phyloP scores from a whole-genome alignment of 30 jellyfish, hydroid and myxozoan genomes.

The Hydra vulgaris region DNA sequence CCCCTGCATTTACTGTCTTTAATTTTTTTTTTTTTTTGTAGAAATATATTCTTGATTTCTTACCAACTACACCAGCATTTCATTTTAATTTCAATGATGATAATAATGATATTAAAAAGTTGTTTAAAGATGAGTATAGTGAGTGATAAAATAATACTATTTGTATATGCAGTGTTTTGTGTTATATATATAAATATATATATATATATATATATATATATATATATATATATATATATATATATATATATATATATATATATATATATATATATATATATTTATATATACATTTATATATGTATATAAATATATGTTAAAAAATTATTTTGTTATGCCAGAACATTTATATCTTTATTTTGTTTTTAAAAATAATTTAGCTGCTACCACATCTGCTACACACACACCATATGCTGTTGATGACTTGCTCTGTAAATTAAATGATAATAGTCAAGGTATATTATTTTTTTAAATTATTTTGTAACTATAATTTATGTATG shows the following conservation, averaged over 20 bases:
- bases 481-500: too few relatives aligned
- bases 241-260: too few relatives aligned
- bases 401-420: slow-evolving; percentile 21
- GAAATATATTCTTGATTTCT: slow-evolving; percentile 11
- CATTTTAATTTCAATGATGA: background rate
- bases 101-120: background rate
- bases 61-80: slow-evolving; percentile 17
- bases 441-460: background rate
- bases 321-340: too few relatives aligned
- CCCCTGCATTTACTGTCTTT: background rate
- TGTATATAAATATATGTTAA: too few relatives aligned
- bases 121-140: background rate
- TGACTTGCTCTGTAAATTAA: background rate
- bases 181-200: too few relatives aligned
- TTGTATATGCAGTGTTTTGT: too few relatives aligned
- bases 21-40: background rate
- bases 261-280: too few relatives aligned
- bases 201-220: too few relatives aligned
- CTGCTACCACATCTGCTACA: too few relatives aligned
- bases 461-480: too few relatives aligned
- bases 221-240: too few relatives aligned
- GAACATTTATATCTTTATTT: background rate
- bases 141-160: background rate
- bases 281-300: too few relatives aligned
- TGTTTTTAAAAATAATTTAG: background rate